Evolutionary conservation across 2,888 invertebrate species (phyloP).

Genomic region (Drosophila stalkeri): DNA sequence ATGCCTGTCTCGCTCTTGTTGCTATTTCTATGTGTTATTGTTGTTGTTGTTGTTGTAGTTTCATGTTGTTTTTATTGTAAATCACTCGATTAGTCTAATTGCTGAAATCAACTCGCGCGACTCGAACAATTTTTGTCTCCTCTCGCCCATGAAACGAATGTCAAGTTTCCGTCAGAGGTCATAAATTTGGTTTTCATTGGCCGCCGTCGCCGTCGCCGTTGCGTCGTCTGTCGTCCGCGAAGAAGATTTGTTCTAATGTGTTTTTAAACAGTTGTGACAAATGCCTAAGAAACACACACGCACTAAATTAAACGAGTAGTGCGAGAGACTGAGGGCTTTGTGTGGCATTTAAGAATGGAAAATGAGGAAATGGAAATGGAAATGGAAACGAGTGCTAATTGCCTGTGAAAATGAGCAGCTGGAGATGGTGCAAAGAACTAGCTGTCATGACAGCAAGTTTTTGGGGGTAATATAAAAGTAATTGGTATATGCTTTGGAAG

Average conservation of each 20-base stretch:
- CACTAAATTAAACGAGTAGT: conserved; percentile 40
- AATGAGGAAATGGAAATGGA: conserved; percentile 21
- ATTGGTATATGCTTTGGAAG: background rate
- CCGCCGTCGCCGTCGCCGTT: conserved; percentile 1
- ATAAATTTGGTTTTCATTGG: conserved; percentile 57
- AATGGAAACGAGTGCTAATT: conserved; percentile 44
- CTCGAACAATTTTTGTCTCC: conserved; percentile 36
- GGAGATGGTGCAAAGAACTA: conserved; percentile 5
- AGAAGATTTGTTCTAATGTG: conserved; percentile 57
- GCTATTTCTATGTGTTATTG: conserved; percentile 15
- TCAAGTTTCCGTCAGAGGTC: conserved; percentile 72
- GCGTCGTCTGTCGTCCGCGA: conserved; percentile 5
- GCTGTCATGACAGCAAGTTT: background rate
- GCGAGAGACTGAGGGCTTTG: background rate
- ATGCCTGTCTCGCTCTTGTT: conserved; percentile 59
- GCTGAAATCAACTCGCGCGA: conserved; percentile 66
- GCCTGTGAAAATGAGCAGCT: conserved; percentile 37
- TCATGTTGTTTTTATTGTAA: conserved; percentile 59
- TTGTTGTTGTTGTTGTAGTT: conserved; percentile 49
- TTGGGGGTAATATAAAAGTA: background rate
- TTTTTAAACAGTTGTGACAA: conserved; percentile 75
- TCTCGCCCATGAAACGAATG: conserved; percentile 67
- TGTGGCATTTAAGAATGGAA: conserved; percentile 1
- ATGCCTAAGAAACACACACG: conserved; percentile 46
- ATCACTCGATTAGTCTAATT: conserved; percentile 81